A percentile compares a stretch with the other conserved stretches of the same genome.
Conservation (phyloP, 2,113 vertebrate species). For the Cygnus buccinator region DNA sequence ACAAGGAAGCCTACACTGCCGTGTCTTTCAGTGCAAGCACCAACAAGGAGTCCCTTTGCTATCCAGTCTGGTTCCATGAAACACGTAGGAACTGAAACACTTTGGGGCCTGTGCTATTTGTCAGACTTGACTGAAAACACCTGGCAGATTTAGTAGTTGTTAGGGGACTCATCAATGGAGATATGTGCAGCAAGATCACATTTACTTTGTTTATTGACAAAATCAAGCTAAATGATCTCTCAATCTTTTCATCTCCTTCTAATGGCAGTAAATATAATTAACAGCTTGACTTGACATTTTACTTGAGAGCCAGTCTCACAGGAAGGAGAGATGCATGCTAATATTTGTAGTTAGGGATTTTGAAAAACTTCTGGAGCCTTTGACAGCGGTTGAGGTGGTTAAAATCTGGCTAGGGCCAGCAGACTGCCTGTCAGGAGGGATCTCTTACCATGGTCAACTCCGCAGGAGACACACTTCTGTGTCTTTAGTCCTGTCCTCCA, state of each 20-base stretch:
- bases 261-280: slow-evolving; percentile 40
- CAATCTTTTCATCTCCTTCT: background rate
- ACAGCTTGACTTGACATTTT: slow-evolving; percentile 31
- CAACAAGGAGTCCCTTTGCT: background rate
- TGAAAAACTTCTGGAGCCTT: background rate
- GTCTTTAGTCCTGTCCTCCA: background rate
- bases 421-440: background rate
- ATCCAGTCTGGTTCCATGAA: background rate
- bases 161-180: background rate
- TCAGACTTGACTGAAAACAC: background rate
- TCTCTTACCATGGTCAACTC: background rate
- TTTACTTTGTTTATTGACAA: slow-evolving; percentile 32
- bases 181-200: background rate
- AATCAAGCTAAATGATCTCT: slow-evolving; percentile 38
- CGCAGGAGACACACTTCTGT: background rate
- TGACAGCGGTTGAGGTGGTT: background rate
- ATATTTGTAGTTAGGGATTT: background rate
- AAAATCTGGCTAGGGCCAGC: background rate
- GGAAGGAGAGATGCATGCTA: background rate
- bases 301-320: background rate
- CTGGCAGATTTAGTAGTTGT: background rate
- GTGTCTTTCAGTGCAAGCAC: background rate
- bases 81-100: background rate
- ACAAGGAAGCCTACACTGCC: background rate
- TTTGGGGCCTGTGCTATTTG: background rate